Evolutionary conservation across 2,888 invertebrate genomes (phyloP).

Genomic region (Aphidius colemani): DNA sequence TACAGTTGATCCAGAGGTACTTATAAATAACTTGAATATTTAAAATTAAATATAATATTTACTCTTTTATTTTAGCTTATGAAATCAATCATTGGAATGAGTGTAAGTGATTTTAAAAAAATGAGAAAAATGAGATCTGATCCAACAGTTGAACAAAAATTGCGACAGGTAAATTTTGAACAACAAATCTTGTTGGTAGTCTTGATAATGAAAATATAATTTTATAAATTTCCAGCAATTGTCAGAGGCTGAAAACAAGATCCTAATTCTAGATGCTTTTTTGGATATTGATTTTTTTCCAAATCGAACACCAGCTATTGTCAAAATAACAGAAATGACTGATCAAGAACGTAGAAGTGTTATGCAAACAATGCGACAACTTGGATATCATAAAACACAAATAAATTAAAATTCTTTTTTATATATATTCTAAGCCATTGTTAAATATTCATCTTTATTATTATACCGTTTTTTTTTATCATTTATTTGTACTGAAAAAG

Average conservation of each 20-base stretch:
- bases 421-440: too few species aligned
- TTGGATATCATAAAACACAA: too few species aligned
- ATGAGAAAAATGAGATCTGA: conserved; percentile 46
- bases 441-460: too few species aligned
- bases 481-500: too few species aligned
- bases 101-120: conserved; percentile 44
- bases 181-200: too few species aligned
- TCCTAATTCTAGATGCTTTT: conserved; percentile 44
- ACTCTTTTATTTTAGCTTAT: conserved; percentile 42
- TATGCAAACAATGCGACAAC: too few species aligned
- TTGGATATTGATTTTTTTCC: conserved; percentile 45
- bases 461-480: too few species aligned
- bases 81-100: conserved; percentile 47
- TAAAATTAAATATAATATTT: conserved; percentile 6
- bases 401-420: too few species aligned
- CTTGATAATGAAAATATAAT: too few species aligned
- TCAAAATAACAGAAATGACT: conserved; percentile 21
- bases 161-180: conserved; percentile 40
- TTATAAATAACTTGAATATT: neutral
- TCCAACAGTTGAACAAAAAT: conserved; percentile 44
- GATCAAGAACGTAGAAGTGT: conserved; percentile 8
- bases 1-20: conserved; percentile 65
- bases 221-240: conserved; percentile 39
- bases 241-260: conserved; percentile 42
- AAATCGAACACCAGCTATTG: conserved; percentile 33